phyloP scores from a whole-genome alignment of 2,797 vertebrate species.

The Mycteria americana region DNA sequence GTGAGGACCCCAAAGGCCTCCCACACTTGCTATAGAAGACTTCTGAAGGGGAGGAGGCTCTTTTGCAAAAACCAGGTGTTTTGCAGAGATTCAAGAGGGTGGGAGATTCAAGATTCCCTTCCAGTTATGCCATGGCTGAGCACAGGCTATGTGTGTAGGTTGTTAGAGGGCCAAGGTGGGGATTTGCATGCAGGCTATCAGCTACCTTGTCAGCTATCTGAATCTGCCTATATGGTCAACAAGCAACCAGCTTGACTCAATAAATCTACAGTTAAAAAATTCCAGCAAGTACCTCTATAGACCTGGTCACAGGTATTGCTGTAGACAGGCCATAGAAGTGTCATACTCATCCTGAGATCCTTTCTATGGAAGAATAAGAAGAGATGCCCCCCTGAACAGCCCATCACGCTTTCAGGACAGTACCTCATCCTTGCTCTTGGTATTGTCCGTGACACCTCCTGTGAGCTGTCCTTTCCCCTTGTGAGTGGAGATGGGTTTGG shows the following conservation, averaged over 20 bases:
- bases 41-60: neutral
- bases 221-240: neutral
- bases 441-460: neutral
- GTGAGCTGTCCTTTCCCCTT: neutral
- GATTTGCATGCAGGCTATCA: neutral
- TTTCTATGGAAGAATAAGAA: neutral
- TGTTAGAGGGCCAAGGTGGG: neutral
- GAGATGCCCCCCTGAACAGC: neutral
- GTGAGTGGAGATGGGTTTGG: neutral
- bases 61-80: neutral
- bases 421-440: neutral
- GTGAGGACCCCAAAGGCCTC: neutral
- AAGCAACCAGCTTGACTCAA: neutral
- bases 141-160: accelerated
- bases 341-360: neutral
- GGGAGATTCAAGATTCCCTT: neutral
- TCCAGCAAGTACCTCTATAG: neutral
- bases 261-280: neutral
- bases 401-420: neutral
- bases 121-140: neutral
- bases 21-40: neutral
- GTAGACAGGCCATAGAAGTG: neutral
- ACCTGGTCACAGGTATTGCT: neutral
- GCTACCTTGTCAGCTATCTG: neutral
- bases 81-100: neutral